Conservation (phyloP, 2,888 invertebrate species). For the Leptinotarsa peninsularis region DNA sequence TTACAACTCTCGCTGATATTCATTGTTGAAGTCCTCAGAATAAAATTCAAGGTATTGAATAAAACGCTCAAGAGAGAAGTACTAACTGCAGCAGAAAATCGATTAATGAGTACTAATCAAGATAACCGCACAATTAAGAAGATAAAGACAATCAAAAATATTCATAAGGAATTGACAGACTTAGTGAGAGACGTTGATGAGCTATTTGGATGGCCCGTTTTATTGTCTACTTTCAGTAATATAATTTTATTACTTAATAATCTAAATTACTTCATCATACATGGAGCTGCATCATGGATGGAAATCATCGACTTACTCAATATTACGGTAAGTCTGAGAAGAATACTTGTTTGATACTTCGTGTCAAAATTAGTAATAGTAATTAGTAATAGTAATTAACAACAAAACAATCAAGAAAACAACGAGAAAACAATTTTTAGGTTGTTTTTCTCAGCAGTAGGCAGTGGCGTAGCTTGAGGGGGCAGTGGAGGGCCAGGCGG, state of each 20-base stretch:
- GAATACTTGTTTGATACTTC: too few species aligned
- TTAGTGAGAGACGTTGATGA: slow-evolving; percentile 23
- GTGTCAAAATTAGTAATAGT: too few species aligned
- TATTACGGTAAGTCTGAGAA: slow-evolving; percentile 22
- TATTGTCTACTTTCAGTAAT: neutral
- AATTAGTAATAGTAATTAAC: too few species aligned
- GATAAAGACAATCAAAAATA: slow-evolving; percentile 7
- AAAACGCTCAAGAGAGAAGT: neutral
- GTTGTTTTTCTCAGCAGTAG: too few species aligned
- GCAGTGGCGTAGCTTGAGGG: too few species aligned
- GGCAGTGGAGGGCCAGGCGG: too few species aligned
- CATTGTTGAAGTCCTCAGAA: neutral
- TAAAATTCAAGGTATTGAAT: neutral
- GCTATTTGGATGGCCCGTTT: slow-evolving; percentile 29
- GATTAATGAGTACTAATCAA: neutral
- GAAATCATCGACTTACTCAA: slow-evolving; percentile 23
- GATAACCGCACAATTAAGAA: neutral
- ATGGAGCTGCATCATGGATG: neutral
- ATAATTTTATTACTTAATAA: slow-evolving; percentile 12
- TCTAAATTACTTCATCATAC: slow-evolving; percentile 25
- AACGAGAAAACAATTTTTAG: too few species aligned
- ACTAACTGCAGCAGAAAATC: neutral
- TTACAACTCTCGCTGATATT: neutral
- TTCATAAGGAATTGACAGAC: slow-evolving; percentile 22
- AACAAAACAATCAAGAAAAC: too few species aligned